Evolutionary conservation across 2,113 vertebrate genomes (phyloP), one percentile per base, ranked within the genome.

Genomic region (Gobiocypris rarus): DNA sequence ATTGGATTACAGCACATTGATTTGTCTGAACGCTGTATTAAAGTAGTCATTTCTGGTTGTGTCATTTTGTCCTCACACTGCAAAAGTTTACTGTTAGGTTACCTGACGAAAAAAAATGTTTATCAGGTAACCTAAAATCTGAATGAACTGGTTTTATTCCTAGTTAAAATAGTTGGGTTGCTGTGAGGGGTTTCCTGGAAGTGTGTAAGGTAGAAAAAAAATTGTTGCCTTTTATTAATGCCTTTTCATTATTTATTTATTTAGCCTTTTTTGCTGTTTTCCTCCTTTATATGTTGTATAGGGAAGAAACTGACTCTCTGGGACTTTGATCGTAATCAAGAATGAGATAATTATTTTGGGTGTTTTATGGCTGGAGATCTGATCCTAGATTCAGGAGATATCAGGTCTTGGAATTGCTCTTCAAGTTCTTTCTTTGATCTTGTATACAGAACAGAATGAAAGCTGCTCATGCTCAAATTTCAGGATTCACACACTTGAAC

Each of bases 381-480:
- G 22, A 45, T 7, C 67, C 5, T 19, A 69, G 31, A 69, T n/a
- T 45, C 24, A 9, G n/a, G 34, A 58, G 52, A 8, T 58, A 24
- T 3, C 19, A 52, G 48, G 24, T 52, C 50, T 50, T 74, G 31
- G 65, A 75, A 54, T 75, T 11, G 48, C 24, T 58, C 28, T 54
- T 41, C 5, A 58, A 58, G 19, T 54, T 34, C 9, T 76, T n/a
- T 78, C 75, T 61, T 79, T 63, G 14, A 79, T 79, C n/a, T 59
- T 9, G 2, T 17, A 19, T 61, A 38, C 38, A 17, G 75, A 77
- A 61, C 2, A 34, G 38, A 78, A 78, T 10, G 34, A 28, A 78
- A 61, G n/a, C 56, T 26, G 56, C n/a, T 24, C 38, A 26, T 10
- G 11, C 54, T 59, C 52, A 43, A 59, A 77, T 77, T 24, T 43